Evolutionary conservation across 1,140 invertebrate species (phyloP).

Genomic region (Drosophila sp.): DNA sequence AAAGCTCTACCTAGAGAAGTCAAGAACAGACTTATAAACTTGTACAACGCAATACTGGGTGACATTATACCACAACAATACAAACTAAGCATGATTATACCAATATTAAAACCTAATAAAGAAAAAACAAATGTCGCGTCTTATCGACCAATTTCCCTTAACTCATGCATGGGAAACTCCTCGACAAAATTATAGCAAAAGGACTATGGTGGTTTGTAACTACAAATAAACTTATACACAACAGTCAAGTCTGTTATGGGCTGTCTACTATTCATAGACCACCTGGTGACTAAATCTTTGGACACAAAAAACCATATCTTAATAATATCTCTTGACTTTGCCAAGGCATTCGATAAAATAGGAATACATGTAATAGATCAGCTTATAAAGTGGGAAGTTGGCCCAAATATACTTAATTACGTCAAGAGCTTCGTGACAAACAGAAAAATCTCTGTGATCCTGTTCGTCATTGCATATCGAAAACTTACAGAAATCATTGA

Average conservation of each 20-base stretch:
- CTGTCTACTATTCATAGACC: constrained; percentile 26
- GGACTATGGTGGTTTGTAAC: constrained; percentile 23
- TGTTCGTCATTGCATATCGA: not conserved
- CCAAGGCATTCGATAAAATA: constrained; percentile 35
- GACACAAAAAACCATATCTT: constrained; percentile 23
- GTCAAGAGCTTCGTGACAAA: constrained; percentile 31
- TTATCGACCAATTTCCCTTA: constrained; percentile 37
- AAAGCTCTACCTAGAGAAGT: constrained; percentile 5
- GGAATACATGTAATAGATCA: constrained; percentile 31
- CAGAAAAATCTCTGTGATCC: constrained; percentile 3
- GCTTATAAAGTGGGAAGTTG: constrained; percentile 29
- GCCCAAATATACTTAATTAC: constrained; percentile 33
- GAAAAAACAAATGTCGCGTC: constrained; percentile 17
- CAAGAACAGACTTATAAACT: constrained; percentile 9
- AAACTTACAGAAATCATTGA: constrained; percentile 11
- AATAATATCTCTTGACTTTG: constrained; percentile 34
- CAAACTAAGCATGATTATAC: constrained; percentile 28
- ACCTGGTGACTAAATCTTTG: constrained; percentile 19
- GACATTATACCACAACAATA: constrained; percentile 27
- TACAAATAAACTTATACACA: too few species aligned
- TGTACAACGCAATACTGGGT: constrained; percentile 28
- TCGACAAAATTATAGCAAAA: constrained; percentile 39
- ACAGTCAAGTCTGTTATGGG: constrained; percentile 3
- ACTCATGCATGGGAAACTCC: constrained; percentile 23
- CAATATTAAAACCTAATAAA: constrained; percentile 22